Evolutionary conservation across 2,113 vertebrate species (phyloP).

Genomic region (Psilopogon haemacephalus): DNA sequence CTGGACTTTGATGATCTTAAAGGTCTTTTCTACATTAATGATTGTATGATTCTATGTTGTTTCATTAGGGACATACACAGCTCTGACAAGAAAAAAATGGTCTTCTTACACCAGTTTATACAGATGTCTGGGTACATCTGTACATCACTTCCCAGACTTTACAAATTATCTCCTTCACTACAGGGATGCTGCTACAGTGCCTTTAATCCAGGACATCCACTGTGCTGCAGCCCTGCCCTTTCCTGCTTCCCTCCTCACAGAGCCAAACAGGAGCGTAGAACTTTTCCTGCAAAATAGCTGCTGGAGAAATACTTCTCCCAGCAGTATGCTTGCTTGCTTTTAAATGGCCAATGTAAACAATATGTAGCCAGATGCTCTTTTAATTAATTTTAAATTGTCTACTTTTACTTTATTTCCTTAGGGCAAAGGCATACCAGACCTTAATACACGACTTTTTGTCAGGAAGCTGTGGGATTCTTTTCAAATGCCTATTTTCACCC

Average conservation of each 20-base stretch:
- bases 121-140: not conserved
- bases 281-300: constrained; percentile 6
- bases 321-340: not conserved
- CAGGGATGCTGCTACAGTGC: not conserved
- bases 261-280: not conserved
- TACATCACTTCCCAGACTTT: not conserved
- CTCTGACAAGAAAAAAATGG: not conserved
- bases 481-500: constrained; percentile 84
- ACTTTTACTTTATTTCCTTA: constrained; percentile 60
- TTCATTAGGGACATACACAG: not conserved
- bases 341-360: not conserved
- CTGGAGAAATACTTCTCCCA: not conserved
- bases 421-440: constrained; percentile 95
- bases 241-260: not conserved
- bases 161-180: not conserved
- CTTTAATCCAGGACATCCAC: not conserved
- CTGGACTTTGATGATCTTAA: too few species aligned
- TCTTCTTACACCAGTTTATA: not conserved
- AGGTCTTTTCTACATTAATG: too few species aligned
- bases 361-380: not conserved
- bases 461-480: constrained; percentile 91
- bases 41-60: not conserved
- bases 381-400: not conserved
- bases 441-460: constrained; percentile 92
- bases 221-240: not conserved